Percentiles rank a stretch among this genome's conserved stretches.
phyloP scores from a whole-genome alignment of 1,140 invertebrate species.

The Aphis gossypii region DNA sequence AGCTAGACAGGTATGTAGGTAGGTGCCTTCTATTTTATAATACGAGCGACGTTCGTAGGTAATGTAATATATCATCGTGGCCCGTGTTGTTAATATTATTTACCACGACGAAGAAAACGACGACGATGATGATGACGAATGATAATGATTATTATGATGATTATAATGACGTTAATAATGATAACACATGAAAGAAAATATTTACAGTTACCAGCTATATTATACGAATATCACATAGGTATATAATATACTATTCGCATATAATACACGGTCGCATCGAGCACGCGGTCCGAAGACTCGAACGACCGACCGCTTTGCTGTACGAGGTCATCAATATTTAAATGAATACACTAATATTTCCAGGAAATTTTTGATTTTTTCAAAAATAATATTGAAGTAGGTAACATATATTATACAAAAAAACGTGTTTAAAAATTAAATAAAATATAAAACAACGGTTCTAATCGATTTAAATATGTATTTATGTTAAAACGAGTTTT shows the following conservation, averaged over 20 bases:
- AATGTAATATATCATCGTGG: not conserved
- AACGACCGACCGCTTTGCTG: not conserved
- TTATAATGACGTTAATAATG: not conserved
- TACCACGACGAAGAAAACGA: not conserved
- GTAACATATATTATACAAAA: not conserved
- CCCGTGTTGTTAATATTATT: not conserved
- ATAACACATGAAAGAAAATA: not conserved
- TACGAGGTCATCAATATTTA: not conserved
- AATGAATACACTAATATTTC: not conserved
- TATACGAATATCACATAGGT: not conserved
- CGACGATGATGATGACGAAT: no score
- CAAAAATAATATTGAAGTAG: not conserved
- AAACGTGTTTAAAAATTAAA: no score
- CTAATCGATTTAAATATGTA: not conserved
- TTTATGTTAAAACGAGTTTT: not conserved
- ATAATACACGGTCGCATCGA: not conserved
- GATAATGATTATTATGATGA: not conserved
- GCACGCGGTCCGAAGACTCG: not conserved
- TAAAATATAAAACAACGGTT: not conserved
- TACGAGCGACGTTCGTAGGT: not conserved
- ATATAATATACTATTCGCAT: not conserved
- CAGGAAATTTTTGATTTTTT: not conserved
- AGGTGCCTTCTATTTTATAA: not conserved
- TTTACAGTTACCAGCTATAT: not conserved
- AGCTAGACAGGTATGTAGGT: not conserved